These are phyloP conservation scores for Ambastaia sidthimunki DNA, from an alignment of 2,797 vertebrate species.

Conservation along the genomic window DNA sequence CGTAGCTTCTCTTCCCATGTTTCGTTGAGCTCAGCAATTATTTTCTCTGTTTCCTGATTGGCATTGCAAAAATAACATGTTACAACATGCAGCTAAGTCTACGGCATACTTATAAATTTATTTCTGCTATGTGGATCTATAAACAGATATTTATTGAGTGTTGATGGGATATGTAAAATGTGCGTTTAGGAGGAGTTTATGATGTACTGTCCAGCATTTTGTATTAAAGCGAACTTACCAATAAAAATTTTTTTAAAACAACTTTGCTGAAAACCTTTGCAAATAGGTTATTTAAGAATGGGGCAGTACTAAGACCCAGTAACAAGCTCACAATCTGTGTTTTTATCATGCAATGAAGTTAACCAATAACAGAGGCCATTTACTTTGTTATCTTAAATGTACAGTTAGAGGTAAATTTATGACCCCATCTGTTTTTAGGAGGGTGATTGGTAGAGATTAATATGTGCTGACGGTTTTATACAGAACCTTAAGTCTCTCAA, in stretches of 20 bases:
- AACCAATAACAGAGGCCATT: no score
- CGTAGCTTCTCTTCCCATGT: slow-evolving; percentile 98
- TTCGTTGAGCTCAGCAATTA: slow-evolving; percentile 97
- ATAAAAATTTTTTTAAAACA: no score
- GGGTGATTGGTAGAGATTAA: neutral
- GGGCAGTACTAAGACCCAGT: neutral
- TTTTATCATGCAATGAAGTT: neutral
- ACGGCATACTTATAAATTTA: neutral
- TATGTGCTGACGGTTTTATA: neutral
- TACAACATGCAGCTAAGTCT: slow-evolving; percentile 12
- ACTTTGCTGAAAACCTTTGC: no score
- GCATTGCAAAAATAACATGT: slow-evolving; percentile 21
- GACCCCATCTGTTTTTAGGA: no score
- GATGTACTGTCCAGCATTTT: neutral
- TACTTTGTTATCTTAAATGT: neutral
- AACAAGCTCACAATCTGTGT: neutral
- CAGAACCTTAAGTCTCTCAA: slow-evolving; percentile 92
- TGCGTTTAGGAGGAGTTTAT: neutral
- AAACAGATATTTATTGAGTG: neutral
- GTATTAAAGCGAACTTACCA: neutral
- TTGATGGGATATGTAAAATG: no score
- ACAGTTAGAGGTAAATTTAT: neutral
- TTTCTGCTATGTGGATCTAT: neutral
- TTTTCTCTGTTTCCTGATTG: slow-evolving; percentile 95
- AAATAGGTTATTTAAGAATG: neutral